These are phyloP conservation scores for Tetranychus urticae DNA, from an alignment of 1,140 invertebrate species.

Conservation along the genomic window DNA sequence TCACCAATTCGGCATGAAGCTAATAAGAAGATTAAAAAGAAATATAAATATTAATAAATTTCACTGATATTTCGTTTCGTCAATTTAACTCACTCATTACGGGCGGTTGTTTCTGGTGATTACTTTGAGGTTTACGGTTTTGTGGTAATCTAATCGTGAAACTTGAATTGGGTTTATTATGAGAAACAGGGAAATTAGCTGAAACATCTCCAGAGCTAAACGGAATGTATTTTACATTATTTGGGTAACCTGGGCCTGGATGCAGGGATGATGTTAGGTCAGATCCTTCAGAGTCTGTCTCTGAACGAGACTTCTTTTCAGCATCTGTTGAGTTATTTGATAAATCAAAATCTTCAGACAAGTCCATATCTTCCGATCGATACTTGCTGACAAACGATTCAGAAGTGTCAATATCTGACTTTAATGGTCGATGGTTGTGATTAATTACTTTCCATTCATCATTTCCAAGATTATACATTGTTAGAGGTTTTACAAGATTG, in stretches of 20 bases:
- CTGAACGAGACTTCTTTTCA: too few relatives aligned
- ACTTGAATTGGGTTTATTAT: conserved; percentile 15
- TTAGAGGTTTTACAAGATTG: too few relatives aligned
- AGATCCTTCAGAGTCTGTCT: too few relatives aligned
- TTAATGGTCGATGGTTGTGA: background rate
- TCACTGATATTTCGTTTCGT: too few relatives aligned
- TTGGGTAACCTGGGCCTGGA: background rate
- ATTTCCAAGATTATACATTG: too few relatives aligned
- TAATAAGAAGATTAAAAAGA: conserved; percentile 13
- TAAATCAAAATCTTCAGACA: too few relatives aligned
- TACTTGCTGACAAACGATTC: too few relatives aligned
- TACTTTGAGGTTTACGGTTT: background rate
- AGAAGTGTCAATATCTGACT: too few relatives aligned
- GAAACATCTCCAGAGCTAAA: conserved; percentile 5
- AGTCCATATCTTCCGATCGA: too few relatives aligned
- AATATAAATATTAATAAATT: too few relatives aligned
- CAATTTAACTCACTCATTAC: background rate
- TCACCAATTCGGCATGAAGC: conserved; percentile 23
- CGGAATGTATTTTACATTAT: background rate
- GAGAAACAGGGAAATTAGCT: background rate
- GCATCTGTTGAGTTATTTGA: too few relatives aligned
- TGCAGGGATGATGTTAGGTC: too few relatives aligned
- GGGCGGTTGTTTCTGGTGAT: background rate
- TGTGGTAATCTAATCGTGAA: background rate
- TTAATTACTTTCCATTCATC: background rate